Evolutionary conservation across 2,113 vertebrate species (phyloP), one percentile per base, ranked within the genome.

Genomic region (Clarias batrachus): DNA sequence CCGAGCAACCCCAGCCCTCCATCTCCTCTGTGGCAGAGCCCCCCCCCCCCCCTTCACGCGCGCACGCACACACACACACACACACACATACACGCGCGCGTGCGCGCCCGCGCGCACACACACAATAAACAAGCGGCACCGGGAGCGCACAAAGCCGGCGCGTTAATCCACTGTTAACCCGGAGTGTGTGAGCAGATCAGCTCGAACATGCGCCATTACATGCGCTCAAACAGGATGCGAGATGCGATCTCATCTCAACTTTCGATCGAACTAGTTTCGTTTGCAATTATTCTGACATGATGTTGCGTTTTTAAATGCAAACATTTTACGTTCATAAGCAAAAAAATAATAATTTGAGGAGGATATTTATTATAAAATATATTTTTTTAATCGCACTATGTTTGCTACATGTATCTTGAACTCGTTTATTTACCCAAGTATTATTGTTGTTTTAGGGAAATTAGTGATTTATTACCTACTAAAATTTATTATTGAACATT

Each of bases 1-100:
- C 96, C 94, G 96, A 94, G 93, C 96, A 96, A 95, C 96, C 95
- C 97, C 97, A 94, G 96, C 96, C 96, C 96, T 96, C 94, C 95
- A 94, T 95, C 97, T 96, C 95, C 90, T 94, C 95, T 76, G 93
- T 96, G 96, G 96, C 97, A 96, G 92, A 96, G 95, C 95, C 93
- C 94, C 96, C 90, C 93, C 92, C 92, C 92, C 90, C 88, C 16
- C 68, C 27, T 21, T n/a, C 13, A 5, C 59, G 25, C 68, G 6
- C 76, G 71, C 41, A 48, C 86, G 65, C 48, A 83, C 77, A 57
- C 60, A 85, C 62, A 65, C 77, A 37, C 78, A 19, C 87, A 89
- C 83, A 91, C 87, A 66, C 90, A 88, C 88, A 87, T n/a, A 33
- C 30, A 2, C 30, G 30, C 30, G 30, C 0, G 41, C 41, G 41